These are phyloP conservation scores for Megalonaias nervosa DNA, from an alignment of 1,140 invertebrate species.

Conservation along the genomic window DNA sequence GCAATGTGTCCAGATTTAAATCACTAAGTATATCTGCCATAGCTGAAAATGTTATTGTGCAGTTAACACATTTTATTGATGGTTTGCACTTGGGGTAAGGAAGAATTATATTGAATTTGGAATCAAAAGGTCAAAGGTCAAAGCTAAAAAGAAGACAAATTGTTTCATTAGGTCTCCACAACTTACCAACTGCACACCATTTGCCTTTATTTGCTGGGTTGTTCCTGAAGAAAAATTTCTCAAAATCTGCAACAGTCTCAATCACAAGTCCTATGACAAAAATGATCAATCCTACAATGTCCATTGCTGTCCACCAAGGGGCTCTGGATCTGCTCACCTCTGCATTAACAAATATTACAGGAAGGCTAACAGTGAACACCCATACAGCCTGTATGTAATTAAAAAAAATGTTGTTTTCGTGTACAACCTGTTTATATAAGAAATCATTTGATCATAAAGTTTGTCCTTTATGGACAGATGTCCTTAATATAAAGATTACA, in stretches of 20 bases:
- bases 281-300: constrained; percentile 83
- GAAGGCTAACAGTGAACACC: constrained; percentile 92
- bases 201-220: constrained; percentile 89
- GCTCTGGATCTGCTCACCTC: constrained; percentile 76
- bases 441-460: no score
- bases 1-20: no score
- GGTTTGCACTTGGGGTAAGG: no score
- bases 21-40: no score
- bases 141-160: no score
- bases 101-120: no score
- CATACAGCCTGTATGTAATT: constrained; percentile 82
- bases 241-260: constrained; percentile 91
- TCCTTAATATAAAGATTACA: no score
- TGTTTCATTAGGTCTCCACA: no score
- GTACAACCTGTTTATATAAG: constrained; percentile 68
- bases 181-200: constrained; percentile 87
- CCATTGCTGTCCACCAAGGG: constrained; percentile 49
- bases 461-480: no score
- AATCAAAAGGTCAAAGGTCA: no score
- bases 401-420: background rate
- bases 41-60: no score
- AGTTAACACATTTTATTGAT: no score
- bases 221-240: constrained; percentile 91
- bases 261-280: constrained; percentile 87
- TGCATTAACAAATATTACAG: constrained; percentile 93